Percentiles rank a stretch among this genome's conserved stretches.
Conservation (phyloP, 2,797 vertebrate genomes). For the Macroramphosus scolopax region DNA sequence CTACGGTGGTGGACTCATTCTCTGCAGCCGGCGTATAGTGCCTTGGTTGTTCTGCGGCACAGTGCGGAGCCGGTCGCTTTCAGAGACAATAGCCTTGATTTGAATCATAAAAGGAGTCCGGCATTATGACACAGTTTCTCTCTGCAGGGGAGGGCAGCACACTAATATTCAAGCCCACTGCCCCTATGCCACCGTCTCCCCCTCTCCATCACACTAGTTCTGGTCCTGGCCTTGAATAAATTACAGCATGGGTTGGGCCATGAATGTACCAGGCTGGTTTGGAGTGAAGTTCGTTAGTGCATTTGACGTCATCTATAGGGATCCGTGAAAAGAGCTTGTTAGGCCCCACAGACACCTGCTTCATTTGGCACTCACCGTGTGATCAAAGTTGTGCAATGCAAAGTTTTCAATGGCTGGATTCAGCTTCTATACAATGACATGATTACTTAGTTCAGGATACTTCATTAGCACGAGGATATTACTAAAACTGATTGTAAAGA, state of each 20-base stretch:
- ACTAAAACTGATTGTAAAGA: constrained; percentile 12
- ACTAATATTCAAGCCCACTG: constrained; percentile 73
- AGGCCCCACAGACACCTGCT: constrained; percentile 73
- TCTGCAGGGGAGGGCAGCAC: constrained; percentile 74
- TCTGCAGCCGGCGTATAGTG: constrained; percentile 68
- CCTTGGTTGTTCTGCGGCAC: constrained; percentile 76
- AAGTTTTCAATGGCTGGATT: constrained; percentile 46
- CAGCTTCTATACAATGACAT: constrained; percentile 24
- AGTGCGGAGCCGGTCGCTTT: constrained; percentile 72
- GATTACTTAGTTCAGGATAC: constrained; percentile 22
- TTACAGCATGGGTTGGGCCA: constrained; percentile 64
- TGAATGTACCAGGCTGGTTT: constrained; percentile 67
- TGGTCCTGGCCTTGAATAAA: constrained; percentile 74
- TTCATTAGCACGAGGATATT: constrained; percentile 19
- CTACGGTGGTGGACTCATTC: constrained; percentile 64
- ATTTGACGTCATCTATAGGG: constrained; percentile 70
- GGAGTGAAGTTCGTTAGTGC: constrained; percentile 71
- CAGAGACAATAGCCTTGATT: constrained; percentile 81
- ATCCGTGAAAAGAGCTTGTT: constrained; percentile 66
- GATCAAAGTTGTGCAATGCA: constrained; percentile 41
- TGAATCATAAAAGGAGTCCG: constrained; percentile 81
- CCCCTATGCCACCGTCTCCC: constrained; percentile 45
- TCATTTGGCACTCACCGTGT: constrained; percentile 61
- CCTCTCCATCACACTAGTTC: constrained; percentile 46
- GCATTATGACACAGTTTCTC: constrained; percentile 86